Evolutionary conservation across 2,113 vertebrate species (phyloP), one percentile per base, ranked within the genome.

Genomic region (Onychorhynchus coronatus): DNA sequence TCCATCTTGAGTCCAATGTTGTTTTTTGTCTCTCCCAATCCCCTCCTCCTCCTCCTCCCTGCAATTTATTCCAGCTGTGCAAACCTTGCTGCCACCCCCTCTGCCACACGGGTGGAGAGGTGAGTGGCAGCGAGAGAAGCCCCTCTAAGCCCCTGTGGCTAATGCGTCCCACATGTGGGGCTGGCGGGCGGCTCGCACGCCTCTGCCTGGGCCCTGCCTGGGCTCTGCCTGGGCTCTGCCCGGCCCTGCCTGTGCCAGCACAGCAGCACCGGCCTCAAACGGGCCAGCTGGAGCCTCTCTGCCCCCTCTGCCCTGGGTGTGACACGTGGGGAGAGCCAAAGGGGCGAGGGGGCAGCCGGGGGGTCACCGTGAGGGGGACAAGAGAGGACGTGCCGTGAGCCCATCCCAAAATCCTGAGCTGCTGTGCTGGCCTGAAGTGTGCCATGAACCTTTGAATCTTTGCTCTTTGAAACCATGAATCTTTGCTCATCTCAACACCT

Each of bases 61-160:
- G 98, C 98, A 98, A 98, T 99, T 98, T 98, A 97, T 98, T 98
- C 98, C 98, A 99, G 98, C 98, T 99, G 98, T 98, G 98, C 98
- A 99, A 99, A 99, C 98, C 98, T 96, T 97, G 81, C 97, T 97
- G 97, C 97, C 98, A 97, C 98, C 97, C 97, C 98, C 96, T 97
- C 98, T 98, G 98, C 98, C 98, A 97, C 97, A 97, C 96, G 95
- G 92, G 97, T 91, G 97, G 96, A 96, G 96, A 97, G 98, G 98
- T 98, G 98, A 98, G 98, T 98, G 97, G 98, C 98, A 98, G 97
- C 66, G 83, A 96, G 97, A 97, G 98, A 97, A 98, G 97, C 96
- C 96, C 94, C 97, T 96, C 94, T 93, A 93, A 96, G 98, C 98
- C 98, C 97, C 97, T 58, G 95, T 93, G 96, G 80, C 95, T 98